Conservation (phyloP, 2,797 vertebrate species). For the Onychomys arenicola region DNA sequence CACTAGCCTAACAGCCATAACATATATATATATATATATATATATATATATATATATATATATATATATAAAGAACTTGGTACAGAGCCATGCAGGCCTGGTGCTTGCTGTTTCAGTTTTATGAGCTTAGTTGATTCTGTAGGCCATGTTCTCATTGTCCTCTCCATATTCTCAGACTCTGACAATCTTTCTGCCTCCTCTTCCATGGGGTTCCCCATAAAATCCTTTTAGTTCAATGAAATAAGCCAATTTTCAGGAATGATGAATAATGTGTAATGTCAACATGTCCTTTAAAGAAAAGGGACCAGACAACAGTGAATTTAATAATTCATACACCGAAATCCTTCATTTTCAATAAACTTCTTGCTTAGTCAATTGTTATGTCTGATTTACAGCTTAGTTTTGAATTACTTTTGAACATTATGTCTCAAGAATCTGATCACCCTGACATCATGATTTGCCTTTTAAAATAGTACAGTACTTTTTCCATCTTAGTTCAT, state of each 20-base stretch:
- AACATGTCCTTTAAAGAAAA: neutral
- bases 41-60: no score
- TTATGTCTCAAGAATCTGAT: neutral
- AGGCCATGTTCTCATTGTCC: neutral
- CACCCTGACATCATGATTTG: neutral
- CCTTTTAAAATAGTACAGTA: neutral
- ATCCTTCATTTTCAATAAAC: neutral
- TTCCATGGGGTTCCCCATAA: neutral
- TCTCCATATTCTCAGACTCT: neutral
- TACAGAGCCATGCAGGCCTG: neutral
- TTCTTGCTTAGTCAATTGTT: neutral
- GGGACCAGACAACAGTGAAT: neutral
- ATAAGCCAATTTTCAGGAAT: neutral
- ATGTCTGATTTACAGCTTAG: neutral
- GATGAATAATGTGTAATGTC: neutral
- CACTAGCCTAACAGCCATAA: neutral
- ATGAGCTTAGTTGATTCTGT: neutral
- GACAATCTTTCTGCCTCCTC: neutral
- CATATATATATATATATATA: no score
- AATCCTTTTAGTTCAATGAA: neutral
- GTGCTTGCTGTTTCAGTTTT: neutral
- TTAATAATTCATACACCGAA: neutral
- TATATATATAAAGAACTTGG: no score
- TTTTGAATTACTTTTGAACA: constrained; percentile 20
- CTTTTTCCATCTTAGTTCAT: neutral